These are phyloP conservation scores for Lepidochitona cinerea DNA, from an alignment of 2,888 invertebrate genomes.

Conservation along the genomic window DNA sequence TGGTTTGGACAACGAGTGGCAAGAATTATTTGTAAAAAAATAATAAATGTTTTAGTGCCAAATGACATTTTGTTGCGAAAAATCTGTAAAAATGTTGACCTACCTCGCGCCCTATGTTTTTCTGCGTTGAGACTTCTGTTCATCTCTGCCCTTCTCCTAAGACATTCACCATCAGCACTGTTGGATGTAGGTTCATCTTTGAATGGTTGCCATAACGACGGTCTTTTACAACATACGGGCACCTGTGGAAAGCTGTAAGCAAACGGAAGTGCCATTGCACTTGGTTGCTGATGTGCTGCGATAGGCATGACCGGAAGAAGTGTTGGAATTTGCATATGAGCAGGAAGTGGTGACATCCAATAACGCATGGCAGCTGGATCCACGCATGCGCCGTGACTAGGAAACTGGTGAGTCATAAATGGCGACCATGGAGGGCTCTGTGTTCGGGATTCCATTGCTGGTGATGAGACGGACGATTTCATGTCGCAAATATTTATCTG, in stretches of 20 bases:
- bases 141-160: not conserved
- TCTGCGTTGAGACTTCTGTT: not conserved
- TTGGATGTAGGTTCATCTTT: not conserved
- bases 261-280: not conserved
- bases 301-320: not conserved
- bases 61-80: too few species aligned
- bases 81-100: too few species aligned
- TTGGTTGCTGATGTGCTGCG: not conserved
- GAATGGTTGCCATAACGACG: not conserved
- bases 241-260: not conserved
- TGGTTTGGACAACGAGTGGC: not conserved
- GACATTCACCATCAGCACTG: not conserved
- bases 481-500: too few species aligned
- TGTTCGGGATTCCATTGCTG: not conserved
- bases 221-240: not conserved
- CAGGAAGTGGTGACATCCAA: not conserved
- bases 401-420: not conserved
- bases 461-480: not conserved
- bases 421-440: constrained; percentile 1
- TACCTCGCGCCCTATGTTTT: too few species aligned
- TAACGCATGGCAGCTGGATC: not conserved
- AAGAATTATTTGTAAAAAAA: not conserved
- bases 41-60: too few species aligned
- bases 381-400: not conserved
- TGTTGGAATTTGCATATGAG: not conserved